Percentiles rank a stretch among this genome's conserved stretches.
Conservation (phyloP, 2,888 invertebrate genomes). For the Nephrotoma flavescens region DNA sequence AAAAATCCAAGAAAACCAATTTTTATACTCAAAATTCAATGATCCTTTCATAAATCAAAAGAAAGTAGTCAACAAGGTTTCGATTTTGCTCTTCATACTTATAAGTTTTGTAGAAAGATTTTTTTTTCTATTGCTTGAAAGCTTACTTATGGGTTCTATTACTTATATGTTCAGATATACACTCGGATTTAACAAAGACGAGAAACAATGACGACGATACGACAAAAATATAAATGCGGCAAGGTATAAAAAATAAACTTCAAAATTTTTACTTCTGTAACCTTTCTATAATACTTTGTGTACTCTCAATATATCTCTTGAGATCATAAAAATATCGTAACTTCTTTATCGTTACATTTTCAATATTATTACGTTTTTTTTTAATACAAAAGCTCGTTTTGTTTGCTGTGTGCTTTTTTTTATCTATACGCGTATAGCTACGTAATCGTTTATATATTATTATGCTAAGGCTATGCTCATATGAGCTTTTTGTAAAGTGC, state of each 20-base stretch:
- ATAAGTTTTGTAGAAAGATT: too few species aligned
- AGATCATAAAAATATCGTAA: not conserved
- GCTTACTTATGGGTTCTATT: not conserved
- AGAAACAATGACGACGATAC: not conserved
- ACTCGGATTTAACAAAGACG: not conserved
- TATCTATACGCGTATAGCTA: not conserved
- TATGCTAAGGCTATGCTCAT: not conserved
- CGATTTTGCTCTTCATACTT: too few species aligned
- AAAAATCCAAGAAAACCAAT: too few species aligned
- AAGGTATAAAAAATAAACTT: not conserved
- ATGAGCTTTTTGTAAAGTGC: not conserved
- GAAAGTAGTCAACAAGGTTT: too few species aligned
- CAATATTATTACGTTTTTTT: not conserved
- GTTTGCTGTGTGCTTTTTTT: not conserved
- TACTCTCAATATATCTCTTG: not conserved
- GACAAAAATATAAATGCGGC: too few species aligned
- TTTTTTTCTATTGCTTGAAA: not conserved
- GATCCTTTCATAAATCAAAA: too few species aligned
- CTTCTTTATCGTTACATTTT: not conserved
- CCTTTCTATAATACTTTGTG: not conserved
- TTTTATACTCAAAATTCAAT: too few species aligned
- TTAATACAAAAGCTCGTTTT: not conserved
- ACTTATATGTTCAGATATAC: not conserved
- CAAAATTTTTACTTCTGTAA: not conserved
- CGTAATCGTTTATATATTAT: not conserved